Evolutionary conservation across 1,140 invertebrate genomes (phyloP), one percentile per base, ranked within the genome.

Genomic region (Pantala flavescens): DNA sequence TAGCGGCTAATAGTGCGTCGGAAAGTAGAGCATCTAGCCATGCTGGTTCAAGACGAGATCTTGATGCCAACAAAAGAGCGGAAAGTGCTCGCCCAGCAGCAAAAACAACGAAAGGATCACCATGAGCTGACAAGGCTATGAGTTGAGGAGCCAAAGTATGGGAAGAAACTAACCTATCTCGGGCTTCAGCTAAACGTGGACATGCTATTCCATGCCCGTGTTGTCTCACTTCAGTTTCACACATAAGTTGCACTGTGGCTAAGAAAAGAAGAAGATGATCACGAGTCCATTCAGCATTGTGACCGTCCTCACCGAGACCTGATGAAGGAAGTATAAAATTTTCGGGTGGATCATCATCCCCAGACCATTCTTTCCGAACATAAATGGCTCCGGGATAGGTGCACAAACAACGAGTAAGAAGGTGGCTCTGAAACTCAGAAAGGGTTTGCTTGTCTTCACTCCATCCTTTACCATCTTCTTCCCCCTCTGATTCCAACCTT

Each of bases 151-250:
- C 90, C 77, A 94, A 88, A 72, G 90, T 90, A 79, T 92, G 88
- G 81, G 94, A 93, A 71, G 89, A 85, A 76, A 92, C 88, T 36
- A 95, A 84, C n/a, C 88, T 87, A 78, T 93, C 89, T 82, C 92
- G 93, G 19, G 93, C 88, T 78, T 91, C 88, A 81, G 89, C 88
- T 43, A 95, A 87, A 76, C 89, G 88, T 36, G 88, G 88, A 82
- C 93, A 95, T 81, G 94, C 91, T 24, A 90, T 86, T 0, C 92
- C 92, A 77, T 89, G 89, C 43, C 87, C 87, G 78, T 92, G 93
- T 81, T 95, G 93, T 80, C 92, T 92, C 70, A 93, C 85, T 78
- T 93, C 92, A 28, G 93, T 87, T 80, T 94, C 92, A 80, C 93
- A 94, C 71, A 95, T 83, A 9, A 95, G 82, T 77, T 95, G 92